Base-by-base conservation (phyloP, 1,140 invertebrate genomes). In the Drosophila pseudoobscura region DNA sequence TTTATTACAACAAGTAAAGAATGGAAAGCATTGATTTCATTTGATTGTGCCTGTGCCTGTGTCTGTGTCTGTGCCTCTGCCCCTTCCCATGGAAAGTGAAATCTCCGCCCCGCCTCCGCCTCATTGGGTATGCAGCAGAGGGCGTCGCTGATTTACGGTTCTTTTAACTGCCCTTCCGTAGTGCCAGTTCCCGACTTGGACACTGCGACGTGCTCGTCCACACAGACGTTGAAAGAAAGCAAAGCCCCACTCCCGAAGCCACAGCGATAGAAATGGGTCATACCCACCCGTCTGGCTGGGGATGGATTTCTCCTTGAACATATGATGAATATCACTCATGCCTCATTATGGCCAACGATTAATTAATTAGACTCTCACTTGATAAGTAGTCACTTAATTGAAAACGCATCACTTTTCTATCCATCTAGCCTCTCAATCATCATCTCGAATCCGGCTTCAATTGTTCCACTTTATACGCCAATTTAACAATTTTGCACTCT, bases 281-380 rank as follows among this genome's bases (percentile, higher is more conserved):
- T 63, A 71, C 24, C 24, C 4, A 26, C 4, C 4, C 24, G 24
- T 26, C 58, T 78, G 35, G 15, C 24, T 55, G 9, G 22, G 22
- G 35, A 15, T 46, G 57, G 70, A 75, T 85, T 85, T 85, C 82
- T 78, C 77, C 73, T 45, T 29, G 24, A 46, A 44, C 7, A 17
- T 51, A 22, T 49, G 46, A 59, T 17, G 29, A 44, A 15, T 35
- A 17, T 45, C 29, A 69, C 39, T 61, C 45, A 59, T 62, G 50
- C 41, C 69, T 87, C 56, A 85, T 87, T 87, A 87, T 65, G 60
- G 78, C 7, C 22, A 35, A 20, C 44, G 50, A 50, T 63, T 82
- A 87, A 87, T 87, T 87, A 88, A 88, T 88, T 66, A 88, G 35
- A 87, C 82, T 87, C 82, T 87, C 82, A 88, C 83, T 87, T 88